Conservation (phyloP, 2,113 vertebrate genomes). For the Bos indicus region DNA sequence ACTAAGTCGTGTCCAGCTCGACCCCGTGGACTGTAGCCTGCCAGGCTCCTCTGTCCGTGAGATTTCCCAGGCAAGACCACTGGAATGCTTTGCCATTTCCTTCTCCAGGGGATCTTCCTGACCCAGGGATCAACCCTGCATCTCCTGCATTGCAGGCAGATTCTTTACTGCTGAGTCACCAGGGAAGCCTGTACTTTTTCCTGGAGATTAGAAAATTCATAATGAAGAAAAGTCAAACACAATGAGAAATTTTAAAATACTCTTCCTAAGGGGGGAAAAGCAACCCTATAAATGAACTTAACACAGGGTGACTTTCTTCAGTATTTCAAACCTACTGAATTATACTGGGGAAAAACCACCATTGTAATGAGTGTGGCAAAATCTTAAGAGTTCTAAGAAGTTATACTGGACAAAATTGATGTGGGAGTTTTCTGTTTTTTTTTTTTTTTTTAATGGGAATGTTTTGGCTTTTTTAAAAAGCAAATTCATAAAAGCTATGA, state of each 20-base stretch:
- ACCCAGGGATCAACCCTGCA: background rate
- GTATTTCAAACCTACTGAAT: background rate
- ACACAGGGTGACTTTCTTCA: background rate
- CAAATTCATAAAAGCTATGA: background rate
- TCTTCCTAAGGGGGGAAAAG: background rate
- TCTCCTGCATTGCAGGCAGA: background rate
- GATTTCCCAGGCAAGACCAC: background rate
- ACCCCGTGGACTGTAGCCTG: background rate
- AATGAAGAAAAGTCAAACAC: background rate
- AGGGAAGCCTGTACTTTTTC: background rate
- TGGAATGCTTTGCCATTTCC: background rate
- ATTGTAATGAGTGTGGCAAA: background rate
- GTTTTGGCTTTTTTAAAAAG: background rate
- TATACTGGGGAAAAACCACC: background rate
- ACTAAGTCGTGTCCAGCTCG: background rate
- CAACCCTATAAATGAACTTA: background rate
- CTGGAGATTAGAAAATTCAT: background rate
- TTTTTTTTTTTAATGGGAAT: background rate
- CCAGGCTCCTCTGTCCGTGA: background rate
- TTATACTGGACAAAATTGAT: background rate
- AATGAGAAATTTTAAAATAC: background rate
- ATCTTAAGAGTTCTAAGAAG: background rate
- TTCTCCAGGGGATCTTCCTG: background rate
- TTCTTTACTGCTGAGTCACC: background rate
- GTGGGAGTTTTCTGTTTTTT: background rate